phyloP scores from a whole-genome alignment of 2,888 invertebrate genomes.

The Salticus scenicus region DNA sequence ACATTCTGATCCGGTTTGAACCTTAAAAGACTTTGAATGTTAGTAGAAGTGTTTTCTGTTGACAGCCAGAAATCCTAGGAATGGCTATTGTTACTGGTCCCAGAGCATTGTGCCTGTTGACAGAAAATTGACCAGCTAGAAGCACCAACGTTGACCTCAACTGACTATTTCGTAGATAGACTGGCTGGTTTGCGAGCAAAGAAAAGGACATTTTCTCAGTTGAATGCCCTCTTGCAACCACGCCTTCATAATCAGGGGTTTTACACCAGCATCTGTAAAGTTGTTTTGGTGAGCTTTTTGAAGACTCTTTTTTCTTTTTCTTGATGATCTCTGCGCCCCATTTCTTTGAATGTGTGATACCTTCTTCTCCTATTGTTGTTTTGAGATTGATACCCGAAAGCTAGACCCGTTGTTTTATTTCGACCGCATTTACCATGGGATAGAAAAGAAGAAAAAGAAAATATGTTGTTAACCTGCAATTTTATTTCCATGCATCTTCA shows the following conservation, averaged over 20 bases:
- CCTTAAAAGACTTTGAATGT: not conserved
- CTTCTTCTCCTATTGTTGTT: conserved; percentile 1
- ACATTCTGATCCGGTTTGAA: not conserved
- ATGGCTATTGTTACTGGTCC: conserved; percentile 33
- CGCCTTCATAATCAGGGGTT: conserved; percentile 64
- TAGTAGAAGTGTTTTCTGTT: not conserved
- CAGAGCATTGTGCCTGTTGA: conserved; percentile 43
- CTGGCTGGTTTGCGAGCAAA: conserved; percentile 33
- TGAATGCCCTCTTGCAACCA: conserved; percentile 55
- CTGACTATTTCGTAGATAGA: conserved; percentile 26
- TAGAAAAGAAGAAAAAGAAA: too few relatives aligned
- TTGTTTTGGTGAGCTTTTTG: conserved; percentile 21
- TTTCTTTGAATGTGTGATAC: conserved; percentile 24
- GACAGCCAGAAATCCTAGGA: conserved; percentile 11
- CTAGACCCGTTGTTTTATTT: not conserved
- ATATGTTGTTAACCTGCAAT: too few relatives aligned
- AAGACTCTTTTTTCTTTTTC: not conserved
- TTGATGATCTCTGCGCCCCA: conserved; percentile 32
- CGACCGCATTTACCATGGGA: not conserved
- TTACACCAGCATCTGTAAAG: conserved; percentile 15
- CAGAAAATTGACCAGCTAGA: conserved; percentile 41
- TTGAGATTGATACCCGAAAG: conserved; percentile 19
- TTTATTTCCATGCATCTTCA: too few relatives aligned
- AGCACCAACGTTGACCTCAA: conserved; percentile 46
- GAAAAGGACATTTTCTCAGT: conserved; percentile 52